A percentile compares a stretch with the other conserved stretches of the same genome.
Evolutionary conservation across 2,888 invertebrate genomes (phyloP).

Genomic region (Theretra japonica): DNA sequence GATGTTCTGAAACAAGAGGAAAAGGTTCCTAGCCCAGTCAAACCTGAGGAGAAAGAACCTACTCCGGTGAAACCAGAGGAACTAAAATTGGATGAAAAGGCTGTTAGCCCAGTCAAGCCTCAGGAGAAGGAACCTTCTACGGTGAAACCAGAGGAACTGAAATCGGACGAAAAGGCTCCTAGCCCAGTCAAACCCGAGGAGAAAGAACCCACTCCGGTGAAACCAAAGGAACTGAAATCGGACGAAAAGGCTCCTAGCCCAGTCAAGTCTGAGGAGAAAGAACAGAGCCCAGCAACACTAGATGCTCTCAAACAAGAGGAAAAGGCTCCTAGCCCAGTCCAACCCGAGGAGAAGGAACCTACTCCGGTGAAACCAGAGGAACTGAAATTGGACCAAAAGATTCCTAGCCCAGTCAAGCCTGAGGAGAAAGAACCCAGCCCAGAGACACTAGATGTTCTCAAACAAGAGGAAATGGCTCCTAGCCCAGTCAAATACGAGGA

Average conservation of each 20-base stretch:
- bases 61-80: conserved; percentile 31
- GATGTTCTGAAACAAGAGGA: neutral
- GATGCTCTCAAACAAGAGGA: neutral
- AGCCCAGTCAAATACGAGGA: conserved; percentile 33
- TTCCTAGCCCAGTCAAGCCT: conserved; percentile 7
- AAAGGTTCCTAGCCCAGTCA: conserved; percentile 27
- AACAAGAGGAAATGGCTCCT: conserved; percentile 32
- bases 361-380: conserved; percentile 31
- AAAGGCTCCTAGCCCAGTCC: conserved; percentile 26
- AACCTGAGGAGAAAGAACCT: conserved; percentile 29
- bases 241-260: conserved; percentile 32
- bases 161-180: too few relatives aligned
- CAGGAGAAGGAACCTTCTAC: conserved; percentile 30
- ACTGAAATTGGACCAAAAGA: conserved; percentile 30
- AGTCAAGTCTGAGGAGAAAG: conserved; percentile 27
- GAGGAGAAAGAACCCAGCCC: conserved; percentile 25
- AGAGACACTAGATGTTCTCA: conserved; percentile 12
- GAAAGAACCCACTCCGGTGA: conserved; percentile 12
- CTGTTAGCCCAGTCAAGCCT: conserved; percentile 7
- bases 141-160: neutral
- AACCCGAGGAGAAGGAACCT: conserved; percentile 30
- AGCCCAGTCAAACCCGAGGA: too few relatives aligned
- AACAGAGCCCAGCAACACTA: conserved; percentile 20
- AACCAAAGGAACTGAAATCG: conserved; percentile 27
- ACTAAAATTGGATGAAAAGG: conserved; percentile 30